Evolutionary conservation across 2,113 vertebrate genomes (phyloP), one percentile per base, ranked within the genome.

Genomic region (Noturus placidus): DNA sequence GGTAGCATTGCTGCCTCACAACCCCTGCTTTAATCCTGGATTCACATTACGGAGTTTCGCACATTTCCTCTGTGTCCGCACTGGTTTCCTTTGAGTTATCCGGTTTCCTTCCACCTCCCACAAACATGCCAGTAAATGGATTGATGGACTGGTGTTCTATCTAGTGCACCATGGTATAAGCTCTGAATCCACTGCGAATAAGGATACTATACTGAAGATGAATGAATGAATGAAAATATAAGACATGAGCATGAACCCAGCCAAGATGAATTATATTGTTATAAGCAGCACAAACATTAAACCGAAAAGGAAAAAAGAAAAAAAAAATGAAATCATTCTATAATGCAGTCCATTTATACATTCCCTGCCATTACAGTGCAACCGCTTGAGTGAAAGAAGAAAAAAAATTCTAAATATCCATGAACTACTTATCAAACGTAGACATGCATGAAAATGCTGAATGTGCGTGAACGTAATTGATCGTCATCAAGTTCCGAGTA

Each of bases 341-440:
- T 42, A 74, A 59, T 14, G 19, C 67, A 56, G 67, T 35, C 33
- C 35, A 22, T 69, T 76, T 38, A 59, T 61, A 57, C 14, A 0
- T 59, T 35, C 52, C 5, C 69, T n/a, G 11, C 54, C 56, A 30
- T 46, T 59, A 46, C 33, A n/a, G 67, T 25, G 50, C 50, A 57
- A 25, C 35, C 33, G 10, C 38, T 81, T 81, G 78, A 46, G 30
- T 5, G 56, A 7, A 10, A 38, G 1, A 46, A 17, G 6, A 38
- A 27, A 38, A 57, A 46, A 74, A 30, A n/a, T 52, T 25, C 50
- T 56, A 61, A 85, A 89, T 87, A 86, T 84, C 59, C 85, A 86
- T 84, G 85, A 86, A 83, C 88, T 89, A 84, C 81, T 87, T 89
- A 27, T 57, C 69, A 81, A 86, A 52, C 20, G 46, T 86, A 85